phyloP scores from a whole-genome alignment of 2,113 vertebrate species.

The Archilochus colubris region DNA sequence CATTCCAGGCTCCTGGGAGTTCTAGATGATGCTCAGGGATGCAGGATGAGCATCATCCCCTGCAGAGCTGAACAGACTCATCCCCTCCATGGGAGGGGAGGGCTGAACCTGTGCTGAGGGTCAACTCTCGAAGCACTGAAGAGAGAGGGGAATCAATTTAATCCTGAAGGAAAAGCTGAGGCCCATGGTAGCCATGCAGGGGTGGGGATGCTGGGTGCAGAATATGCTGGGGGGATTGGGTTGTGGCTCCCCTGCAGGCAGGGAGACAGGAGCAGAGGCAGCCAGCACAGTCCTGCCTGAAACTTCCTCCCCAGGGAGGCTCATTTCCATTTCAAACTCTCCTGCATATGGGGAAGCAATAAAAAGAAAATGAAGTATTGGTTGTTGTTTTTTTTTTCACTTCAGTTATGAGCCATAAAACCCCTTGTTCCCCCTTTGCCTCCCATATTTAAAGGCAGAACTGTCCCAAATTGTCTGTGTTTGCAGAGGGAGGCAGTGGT shows the following conservation, averaged over 20 bases:
- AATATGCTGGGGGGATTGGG: accelerated
- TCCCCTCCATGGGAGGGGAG: neutral
- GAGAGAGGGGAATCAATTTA: neutral
- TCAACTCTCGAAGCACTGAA: neutral
- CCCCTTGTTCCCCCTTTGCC: too few relatives aligned
- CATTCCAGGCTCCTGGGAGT: neutral
- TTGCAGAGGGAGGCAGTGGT: neutral
- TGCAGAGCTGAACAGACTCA: neutral
- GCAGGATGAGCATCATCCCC: neutral
- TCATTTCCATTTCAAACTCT: neutral
- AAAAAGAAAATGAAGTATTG: neutral
- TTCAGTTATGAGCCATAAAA: neutral
- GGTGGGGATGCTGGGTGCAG: neutral
- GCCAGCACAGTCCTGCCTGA: neutral
- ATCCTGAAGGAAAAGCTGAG: neutral
- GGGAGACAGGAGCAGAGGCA: neutral
- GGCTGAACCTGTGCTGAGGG: neutral
- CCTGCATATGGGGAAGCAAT: neutral
- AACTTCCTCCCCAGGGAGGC: neutral
- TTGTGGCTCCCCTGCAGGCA: neutral
- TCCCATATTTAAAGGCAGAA: neutral
- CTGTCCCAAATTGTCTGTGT: neutral
- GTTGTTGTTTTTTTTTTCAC: neutral
- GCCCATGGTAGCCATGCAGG: neutral
- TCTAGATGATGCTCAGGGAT: neutral